Evolutionary conservation across 2,797 vertebrate genomes (phyloP).

Genomic region (Macropodus opercularis): DNA sequence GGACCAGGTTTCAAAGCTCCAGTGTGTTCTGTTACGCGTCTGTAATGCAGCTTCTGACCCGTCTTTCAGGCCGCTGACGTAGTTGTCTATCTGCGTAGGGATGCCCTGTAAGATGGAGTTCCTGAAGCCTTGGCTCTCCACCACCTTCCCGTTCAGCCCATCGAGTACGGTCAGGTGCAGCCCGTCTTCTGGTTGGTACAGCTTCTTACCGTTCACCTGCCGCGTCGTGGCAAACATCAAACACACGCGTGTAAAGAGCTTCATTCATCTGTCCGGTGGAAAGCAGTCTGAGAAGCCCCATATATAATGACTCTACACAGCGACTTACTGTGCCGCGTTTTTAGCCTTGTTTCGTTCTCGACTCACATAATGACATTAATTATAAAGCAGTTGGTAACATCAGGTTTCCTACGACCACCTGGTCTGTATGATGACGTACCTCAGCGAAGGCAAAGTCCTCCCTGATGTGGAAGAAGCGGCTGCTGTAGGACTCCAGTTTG

Average conservation of each 20-base stretch:
- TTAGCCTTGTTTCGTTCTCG: too few relatives aligned
- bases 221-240: slow-evolving; percentile 1
- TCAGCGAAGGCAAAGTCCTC: slow-evolving; percentile 90
- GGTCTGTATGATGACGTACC: slow-evolving; percentile 68
- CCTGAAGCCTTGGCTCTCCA: slow-evolving; percentile 84
- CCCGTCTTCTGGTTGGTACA: slow-evolving; percentile 88
- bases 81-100: slow-evolving; percentile 89
- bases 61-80: slow-evolving; percentile 84
- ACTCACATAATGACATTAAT: too few relatives aligned
- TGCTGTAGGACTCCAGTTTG: slow-evolving; percentile 89
- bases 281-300: too few relatives aligned
- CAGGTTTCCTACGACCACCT: too few relatives aligned
- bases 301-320: too few relatives aligned
- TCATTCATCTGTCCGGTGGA: too few relatives aligned
- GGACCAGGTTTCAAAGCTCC: too few relatives aligned
- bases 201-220: slow-evolving; percentile 88
- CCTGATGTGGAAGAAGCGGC: slow-evolving; percentile 91
- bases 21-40: neutral
- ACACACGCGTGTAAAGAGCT: neutral
- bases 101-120: slow-evolving; percentile 88
- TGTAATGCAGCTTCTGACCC: slow-evolving; percentile 79
- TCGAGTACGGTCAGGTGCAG: slow-evolving; percentile 89
- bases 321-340: too few relatives aligned
- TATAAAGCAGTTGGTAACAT: too few relatives aligned
- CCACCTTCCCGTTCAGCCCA: slow-evolving; percentile 83